Conservation (phyloP, 2,797 vertebrate genomes). For the Cossypha niveicapilla region DNA sequence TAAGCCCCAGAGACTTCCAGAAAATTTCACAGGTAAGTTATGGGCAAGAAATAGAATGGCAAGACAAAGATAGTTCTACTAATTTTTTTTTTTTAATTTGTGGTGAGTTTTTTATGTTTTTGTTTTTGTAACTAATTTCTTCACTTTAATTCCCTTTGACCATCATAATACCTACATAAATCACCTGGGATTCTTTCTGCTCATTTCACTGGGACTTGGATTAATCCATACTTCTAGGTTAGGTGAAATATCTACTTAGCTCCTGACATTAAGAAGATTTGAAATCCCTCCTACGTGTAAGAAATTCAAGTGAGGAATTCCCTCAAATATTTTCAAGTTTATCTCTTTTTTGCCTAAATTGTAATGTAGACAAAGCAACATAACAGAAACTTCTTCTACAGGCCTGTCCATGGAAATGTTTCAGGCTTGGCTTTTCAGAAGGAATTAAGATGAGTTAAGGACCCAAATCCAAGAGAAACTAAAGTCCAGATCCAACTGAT, state of each 20-base stretch:
- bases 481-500: background rate
- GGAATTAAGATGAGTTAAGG: background rate
- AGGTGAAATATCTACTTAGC: background rate
- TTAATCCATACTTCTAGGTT: background rate
- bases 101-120: rapidly evolving
- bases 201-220: background rate
- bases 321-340: background rate
- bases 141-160: background rate
- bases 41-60: background rate
- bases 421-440: background rate
- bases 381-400: background rate
- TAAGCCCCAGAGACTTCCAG: background rate
- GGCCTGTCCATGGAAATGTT: background rate
- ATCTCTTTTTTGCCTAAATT: background rate
- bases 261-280: background rate
- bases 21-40: background rate
- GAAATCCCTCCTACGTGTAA: background rate
- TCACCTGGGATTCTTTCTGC: background rate
- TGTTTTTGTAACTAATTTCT: background rate
- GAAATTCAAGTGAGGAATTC: background rate
- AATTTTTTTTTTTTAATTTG: background rate
- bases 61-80: background rate
- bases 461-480: background rate
- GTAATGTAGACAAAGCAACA: background rate
- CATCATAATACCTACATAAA: background rate